Conservation (phyloP, 2,797 vertebrate genomes). For the Xenentodon cancila region DNA sequence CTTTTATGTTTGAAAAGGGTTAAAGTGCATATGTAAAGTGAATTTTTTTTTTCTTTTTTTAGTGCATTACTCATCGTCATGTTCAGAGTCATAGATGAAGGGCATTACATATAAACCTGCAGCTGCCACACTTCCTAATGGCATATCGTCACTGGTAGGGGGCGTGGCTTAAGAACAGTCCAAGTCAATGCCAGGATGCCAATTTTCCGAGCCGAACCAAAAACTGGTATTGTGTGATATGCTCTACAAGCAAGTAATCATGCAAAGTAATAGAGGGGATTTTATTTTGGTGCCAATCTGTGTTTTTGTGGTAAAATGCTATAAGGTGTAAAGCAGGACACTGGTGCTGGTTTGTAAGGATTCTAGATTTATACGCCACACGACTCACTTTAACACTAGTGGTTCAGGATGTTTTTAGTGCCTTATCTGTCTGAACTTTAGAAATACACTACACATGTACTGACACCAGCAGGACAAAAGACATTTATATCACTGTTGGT, state of each 20-base stretch:
- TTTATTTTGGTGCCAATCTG: slow-evolving; percentile 7
- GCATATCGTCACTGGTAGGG: neutral
- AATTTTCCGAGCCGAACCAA: no score
- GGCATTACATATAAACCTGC: slow-evolving; percentile 24
- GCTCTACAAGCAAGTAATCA: neutral
- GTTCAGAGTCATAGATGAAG: neutral
- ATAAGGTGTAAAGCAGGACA: slow-evolving; percentile 27
- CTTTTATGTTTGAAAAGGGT: slow-evolving; percentile 5
- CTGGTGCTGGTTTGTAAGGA: slow-evolving; percentile 26
- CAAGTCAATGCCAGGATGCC: no score
- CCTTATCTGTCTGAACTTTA: slow-evolving; percentile 56
- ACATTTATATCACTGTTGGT: slow-evolving; percentile 65
- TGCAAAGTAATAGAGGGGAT: neutral
- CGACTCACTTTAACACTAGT: slow-evolving; percentile 40
- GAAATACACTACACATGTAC: slow-evolving; percentile 22
- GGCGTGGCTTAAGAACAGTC: neutral
- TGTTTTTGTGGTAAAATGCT: slow-evolving; percentile 22
- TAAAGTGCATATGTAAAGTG: neutral
- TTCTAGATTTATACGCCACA: slow-evolving; percentile 20
- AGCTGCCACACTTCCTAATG: slow-evolving; percentile 17
- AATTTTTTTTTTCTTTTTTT: neutral
- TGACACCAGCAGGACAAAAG: slow-evolving; percentile 39
- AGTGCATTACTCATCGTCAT: slow-evolving; percentile 3
- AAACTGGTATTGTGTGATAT: no score
- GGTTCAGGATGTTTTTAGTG: slow-evolving; percentile 43